Conservation (phyloP, 2,797 vertebrate genomes). For the Periophthalmus magnuspinnatus region DNA sequence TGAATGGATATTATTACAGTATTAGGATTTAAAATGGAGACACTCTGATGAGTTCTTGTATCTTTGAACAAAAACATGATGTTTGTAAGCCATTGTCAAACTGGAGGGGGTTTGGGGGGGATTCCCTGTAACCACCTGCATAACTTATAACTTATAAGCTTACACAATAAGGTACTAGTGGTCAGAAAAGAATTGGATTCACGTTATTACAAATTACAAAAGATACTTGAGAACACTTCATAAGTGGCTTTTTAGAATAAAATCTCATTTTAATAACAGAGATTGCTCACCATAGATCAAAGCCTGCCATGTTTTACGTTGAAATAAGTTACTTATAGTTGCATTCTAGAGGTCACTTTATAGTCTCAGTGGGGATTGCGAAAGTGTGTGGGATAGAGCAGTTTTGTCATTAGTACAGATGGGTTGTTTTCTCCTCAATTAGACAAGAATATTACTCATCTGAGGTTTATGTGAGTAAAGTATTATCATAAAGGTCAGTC, state of each 20-base stretch:
- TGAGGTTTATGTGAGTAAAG: conserved; percentile 15
- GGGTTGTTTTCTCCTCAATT: background rate
- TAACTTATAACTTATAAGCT: too few relatives aligned
- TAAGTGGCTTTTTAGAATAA: too few relatives aligned
- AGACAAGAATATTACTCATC: conserved; percentile 13
- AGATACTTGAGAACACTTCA: too few relatives aligned
- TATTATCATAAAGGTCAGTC: background rate
- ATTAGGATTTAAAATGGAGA: background rate
- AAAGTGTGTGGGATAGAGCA: conserved; percentile 2
- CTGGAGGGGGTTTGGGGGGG: too few relatives aligned
- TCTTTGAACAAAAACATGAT: background rate
- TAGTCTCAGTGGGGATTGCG: background rate
- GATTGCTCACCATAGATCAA: background rate
- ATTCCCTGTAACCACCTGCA: too few relatives aligned
- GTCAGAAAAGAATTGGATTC: too few relatives aligned
- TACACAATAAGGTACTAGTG: too few relatives aligned
- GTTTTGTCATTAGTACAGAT: background rate
- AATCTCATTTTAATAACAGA: background rate
- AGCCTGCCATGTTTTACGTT: background rate
- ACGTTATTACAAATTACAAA: too few relatives aligned
- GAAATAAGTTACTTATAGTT: background rate
- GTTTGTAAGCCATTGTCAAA: background rate
- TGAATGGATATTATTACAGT: background rate
- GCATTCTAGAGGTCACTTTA: background rate
- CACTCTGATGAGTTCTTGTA: background rate